Percentiles rank a stretch among this genome's conserved stretches.
Evolutionary conservation across 1,140 invertebrate species (phyloP).

Genomic region (Metaphire vulgaris): DNA sequence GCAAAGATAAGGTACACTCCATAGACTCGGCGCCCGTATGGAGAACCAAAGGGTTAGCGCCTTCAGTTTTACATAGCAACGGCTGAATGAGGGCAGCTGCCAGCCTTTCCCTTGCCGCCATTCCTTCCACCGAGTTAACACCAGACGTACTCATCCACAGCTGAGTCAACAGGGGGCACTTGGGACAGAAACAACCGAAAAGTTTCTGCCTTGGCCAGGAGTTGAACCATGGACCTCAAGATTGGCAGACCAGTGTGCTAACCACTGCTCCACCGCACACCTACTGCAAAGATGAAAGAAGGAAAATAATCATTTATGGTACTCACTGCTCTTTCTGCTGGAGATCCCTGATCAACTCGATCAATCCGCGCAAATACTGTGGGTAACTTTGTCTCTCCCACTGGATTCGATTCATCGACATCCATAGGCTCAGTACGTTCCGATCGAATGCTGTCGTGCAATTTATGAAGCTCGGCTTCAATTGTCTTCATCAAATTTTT

Average conservation of each 20-base stretch:
- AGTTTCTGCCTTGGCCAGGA: no score
- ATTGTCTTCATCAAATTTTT: constrained; percentile 78
- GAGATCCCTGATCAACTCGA: constrained; percentile 67
- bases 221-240: not conserved
- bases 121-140: no score
- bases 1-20: no score
- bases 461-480: constrained; percentile 63
- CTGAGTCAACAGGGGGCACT: not conserved
- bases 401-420: constrained; percentile 37
- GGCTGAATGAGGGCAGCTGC: no score
- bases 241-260: not conserved
- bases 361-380: constrained; percentile 71
- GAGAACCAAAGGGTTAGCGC: constrained; percentile 2
- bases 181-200: not conserved
- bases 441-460: constrained; percentile 51
- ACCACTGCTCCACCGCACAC: not conserved
- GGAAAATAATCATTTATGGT: not conserved
- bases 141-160: not conserved
- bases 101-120: no score
- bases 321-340: constrained; percentile 69
- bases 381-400: no score
- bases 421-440: constrained; percentile 4
- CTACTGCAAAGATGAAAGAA: not conserved
- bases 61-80: no score
- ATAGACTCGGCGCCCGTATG: not conserved